These are phyloP conservation scores for Echiichthys vipera DNA, from an alignment of 2,797 vertebrate genomes.

Conservation along the genomic window DNA sequence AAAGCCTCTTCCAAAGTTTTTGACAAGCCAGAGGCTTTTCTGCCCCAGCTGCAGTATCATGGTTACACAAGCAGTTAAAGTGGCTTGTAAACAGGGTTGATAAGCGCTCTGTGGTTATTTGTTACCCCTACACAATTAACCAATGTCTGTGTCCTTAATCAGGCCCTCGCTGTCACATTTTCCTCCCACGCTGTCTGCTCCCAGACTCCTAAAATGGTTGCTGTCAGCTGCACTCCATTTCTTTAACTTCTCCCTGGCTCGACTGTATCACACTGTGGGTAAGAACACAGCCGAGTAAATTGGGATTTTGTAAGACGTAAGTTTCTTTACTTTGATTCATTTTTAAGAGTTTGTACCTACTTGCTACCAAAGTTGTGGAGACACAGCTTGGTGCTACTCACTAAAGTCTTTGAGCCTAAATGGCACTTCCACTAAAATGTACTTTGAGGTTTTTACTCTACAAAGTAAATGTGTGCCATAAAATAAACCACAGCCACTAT, in stretches of 20 bases:
- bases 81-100: slow-evolving; percentile 54
- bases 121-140: slow-evolving; percentile 66
- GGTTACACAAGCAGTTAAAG: slow-evolving; percentile 55
- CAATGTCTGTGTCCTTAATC: slow-evolving; percentile 64
- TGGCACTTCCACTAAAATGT: slow-evolving; percentile 7
- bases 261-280: slow-evolving; percentile 26
- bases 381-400: not conserved
- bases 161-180: slow-evolving; percentile 59
- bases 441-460: slow-evolving; percentile 22
- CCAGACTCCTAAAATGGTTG: slow-evolving; percentile 40
- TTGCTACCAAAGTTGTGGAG: slow-evolving; percentile 39
- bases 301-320: slow-evolving; percentile 26
- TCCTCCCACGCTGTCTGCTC: slow-evolving; percentile 67
- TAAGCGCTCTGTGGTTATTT: slow-evolving; percentile 55
- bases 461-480: slow-evolving; percentile 8
- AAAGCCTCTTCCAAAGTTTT: slow-evolving; percentile 15
- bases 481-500: not conserved
- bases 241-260: not conserved
- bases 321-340: slow-evolving; percentile 33
- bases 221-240: slow-evolving; percentile 34
- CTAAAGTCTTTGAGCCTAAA: slow-evolving; percentile 1
- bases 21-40: slow-evolving; percentile 22
- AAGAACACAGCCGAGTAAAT: slow-evolving; percentile 47
- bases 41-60: slow-evolving; percentile 29
- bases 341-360: slow-evolving; percentile 31